phyloP scores from a whole-genome alignment of 2,888 invertebrate genomes.

The Ophioninae sp. region DNA sequence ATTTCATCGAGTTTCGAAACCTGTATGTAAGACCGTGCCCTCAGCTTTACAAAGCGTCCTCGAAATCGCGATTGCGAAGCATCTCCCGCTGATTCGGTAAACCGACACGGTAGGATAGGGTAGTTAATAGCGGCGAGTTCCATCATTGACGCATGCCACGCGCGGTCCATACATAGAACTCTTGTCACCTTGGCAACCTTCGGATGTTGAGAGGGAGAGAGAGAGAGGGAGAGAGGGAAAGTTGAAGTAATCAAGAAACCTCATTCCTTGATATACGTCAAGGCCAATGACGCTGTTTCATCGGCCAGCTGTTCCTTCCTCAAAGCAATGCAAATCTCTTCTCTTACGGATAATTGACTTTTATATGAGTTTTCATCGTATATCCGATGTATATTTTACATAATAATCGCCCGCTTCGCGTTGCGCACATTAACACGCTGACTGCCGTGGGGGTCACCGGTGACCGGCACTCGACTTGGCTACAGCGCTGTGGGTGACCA shows the following conservation, averaged over 20 bases:
- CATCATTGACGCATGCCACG: neutral
- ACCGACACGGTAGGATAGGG: slow-evolving; percentile 13
- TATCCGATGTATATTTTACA: neutral
- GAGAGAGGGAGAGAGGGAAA: slow-evolving; percentile 5
- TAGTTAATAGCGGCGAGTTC: slow-evolving; percentile 21
- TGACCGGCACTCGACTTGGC: too few species aligned
- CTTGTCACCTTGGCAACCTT: slow-evolving; percentile 14
- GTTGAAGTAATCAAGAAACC: slow-evolving; percentile 31
- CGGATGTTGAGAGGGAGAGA: slow-evolving; percentile 1
- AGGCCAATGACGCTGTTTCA: slow-evolving; percentile 15
- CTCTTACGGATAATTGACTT: slow-evolving; percentile 37
- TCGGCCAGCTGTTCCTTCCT: slow-evolving; percentile 10
- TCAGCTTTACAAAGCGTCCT: too few species aligned
- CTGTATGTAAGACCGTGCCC: too few species aligned
- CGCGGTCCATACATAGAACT: neutral
- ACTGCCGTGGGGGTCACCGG: too few species aligned
- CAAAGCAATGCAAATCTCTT: slow-evolving; percentile 39
- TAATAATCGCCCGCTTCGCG: neutral
- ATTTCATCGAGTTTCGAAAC: too few species aligned
- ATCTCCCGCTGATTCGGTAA: slow-evolving; percentile 12
- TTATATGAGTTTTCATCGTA: slow-evolving; percentile 35
- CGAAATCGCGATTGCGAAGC: slow-evolving; percentile 3
- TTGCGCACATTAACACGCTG: neutral
- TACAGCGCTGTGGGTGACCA: too few species aligned
- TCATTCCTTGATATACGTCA: slow-evolving; percentile 5